Evolutionary conservation across 2,797 vertebrate genomes (phyloP).

Genomic region (Falco columbarius): DNA sequence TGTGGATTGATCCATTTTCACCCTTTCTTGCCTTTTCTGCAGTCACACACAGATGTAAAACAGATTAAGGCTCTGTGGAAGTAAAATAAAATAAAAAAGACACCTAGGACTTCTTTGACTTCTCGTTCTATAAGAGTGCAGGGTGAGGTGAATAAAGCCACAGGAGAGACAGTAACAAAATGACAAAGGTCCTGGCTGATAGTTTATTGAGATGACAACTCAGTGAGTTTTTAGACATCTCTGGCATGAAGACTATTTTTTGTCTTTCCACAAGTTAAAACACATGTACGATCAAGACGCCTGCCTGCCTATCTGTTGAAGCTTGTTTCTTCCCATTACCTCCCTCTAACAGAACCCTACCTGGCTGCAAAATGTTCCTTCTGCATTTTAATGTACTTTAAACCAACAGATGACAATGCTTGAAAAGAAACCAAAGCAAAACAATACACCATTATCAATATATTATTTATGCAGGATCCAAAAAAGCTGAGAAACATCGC

Average conservation of each 20-base stretch:
- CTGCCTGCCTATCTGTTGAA: conserved; percentile 26
- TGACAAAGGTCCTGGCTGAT: conserved; percentile 39
- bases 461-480: not conserved
- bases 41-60: conserved; percentile 70
- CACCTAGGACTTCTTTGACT: not conserved
- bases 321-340: not conserved
- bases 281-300: conserved; percentile 19
- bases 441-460: conserved; percentile 8
- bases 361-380: conserved; percentile 5
- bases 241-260: conserved; percentile 31
- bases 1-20: conserved; percentile 48
- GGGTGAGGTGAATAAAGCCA: conserved; percentile 22
- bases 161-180: not conserved
- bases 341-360: not conserved
- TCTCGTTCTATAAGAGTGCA: conserved; percentile 1
- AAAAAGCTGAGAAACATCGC: not conserved
- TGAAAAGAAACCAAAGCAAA: conserved; percentile 11
- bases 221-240: conserved; percentile 59
- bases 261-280: conserved; percentile 53
- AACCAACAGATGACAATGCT: conserved; percentile 7
- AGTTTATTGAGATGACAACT: conserved; percentile 37
- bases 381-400: conserved; percentile 20
- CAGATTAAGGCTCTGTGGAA: conserved; percentile 54
- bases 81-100: not conserved
- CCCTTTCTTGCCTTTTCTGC: conserved; percentile 51